phyloP scores from a whole-genome alignment of 2,797 vertebrate genomes.

The Chiloscyllium punctatum region DNA sequence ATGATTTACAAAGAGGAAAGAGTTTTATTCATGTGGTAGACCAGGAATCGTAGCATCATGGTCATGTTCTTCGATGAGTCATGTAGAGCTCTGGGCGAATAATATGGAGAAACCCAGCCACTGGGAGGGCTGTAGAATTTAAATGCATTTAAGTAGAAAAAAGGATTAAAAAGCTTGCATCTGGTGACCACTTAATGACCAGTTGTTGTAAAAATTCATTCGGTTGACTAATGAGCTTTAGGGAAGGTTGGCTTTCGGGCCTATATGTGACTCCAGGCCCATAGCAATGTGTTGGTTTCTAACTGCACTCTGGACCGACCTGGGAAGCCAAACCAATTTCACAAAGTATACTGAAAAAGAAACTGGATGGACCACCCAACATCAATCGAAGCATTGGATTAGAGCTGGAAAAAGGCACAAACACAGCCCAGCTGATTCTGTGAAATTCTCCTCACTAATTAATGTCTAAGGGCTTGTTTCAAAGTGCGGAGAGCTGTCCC shows the following conservation, averaged over 20 bases:
- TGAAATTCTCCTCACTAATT: neutral
- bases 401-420: neutral
- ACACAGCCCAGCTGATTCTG: neutral
- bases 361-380: neutral
- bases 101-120: neutral
- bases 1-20: neutral
- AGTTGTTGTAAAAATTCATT: neutral
- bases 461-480: neutral
- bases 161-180: neutral
- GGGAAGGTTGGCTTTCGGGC: neutral
- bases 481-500: neutral
- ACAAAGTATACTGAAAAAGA: neutral
- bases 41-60: neutral
- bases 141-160: neutral
- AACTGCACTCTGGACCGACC: neutral
- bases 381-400: neutral
- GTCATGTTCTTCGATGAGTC: neutral
- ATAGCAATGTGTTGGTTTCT: neutral
- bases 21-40: neutral
- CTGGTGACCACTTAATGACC: neutral
- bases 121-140: neutral
- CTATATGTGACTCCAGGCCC: neutral
- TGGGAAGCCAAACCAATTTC: neutral
- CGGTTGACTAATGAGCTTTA: neutral
- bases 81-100: neutral